phyloP scores from a whole-genome alignment of 2,888 invertebrate genomes.

The Cylindroiulus punctatus region DNA sequence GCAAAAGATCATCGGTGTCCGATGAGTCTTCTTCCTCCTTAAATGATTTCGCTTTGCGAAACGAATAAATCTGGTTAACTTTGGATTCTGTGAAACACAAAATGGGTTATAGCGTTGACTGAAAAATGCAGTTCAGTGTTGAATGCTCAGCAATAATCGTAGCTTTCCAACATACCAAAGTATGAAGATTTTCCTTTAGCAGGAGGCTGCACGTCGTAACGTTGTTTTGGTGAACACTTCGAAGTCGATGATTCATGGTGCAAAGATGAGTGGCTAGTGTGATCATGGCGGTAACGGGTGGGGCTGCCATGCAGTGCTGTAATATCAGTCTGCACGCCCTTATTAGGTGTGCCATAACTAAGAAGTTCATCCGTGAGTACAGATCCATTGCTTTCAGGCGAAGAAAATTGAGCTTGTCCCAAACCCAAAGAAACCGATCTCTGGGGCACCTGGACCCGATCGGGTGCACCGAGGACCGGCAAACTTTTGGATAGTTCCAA shows the following conservation, averaged over 20 bases:
- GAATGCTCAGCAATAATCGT: no score
- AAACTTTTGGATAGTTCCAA: slow-evolving; percentile 43
- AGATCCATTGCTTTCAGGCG: not conserved
- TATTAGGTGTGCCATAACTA: slow-evolving; percentile 8
- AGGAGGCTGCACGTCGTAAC: no score
- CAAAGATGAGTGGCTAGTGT: not conserved
- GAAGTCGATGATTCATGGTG: not conserved
- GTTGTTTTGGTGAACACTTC: no score
- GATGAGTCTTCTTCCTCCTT: slow-evolving; percentile 40
- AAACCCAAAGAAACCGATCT: slow-evolving; percentile 40
- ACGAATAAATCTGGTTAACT: no score
- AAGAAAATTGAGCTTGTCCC: not conserved
- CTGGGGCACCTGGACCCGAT: not conserved
- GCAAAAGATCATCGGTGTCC: slow-evolving; percentile 53
- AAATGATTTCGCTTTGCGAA: not conserved
- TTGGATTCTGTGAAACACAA: no score
- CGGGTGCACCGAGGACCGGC: not conserved
- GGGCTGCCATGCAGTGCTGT: slow-evolving; percentile 48
- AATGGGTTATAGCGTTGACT: no score
- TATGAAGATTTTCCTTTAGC: no score
- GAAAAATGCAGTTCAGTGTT: no score
- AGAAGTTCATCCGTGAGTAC: slow-evolving; percentile 44
- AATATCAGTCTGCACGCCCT: slow-evolving; percentile 53
- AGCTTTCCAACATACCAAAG: no score
- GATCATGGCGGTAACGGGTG: not conserved